Evolutionary conservation across 1,140 invertebrate genomes (phyloP).

Genomic region (Drosophila pseudoobscura): DNA sequence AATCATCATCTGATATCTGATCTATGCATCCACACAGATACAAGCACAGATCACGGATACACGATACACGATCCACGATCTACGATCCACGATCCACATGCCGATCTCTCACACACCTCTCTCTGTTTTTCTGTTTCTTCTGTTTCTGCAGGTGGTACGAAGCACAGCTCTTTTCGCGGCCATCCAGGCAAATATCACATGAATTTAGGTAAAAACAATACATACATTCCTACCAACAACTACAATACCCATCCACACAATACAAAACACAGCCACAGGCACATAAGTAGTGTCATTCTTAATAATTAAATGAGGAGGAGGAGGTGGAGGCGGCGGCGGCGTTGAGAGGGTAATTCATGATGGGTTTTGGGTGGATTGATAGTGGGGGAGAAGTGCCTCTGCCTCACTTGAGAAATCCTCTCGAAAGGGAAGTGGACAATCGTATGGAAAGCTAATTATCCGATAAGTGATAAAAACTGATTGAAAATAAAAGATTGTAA

Average conservation of each 20-base stretch:
- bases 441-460: too few relatives aligned
- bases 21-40: neutral
- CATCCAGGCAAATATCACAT: constrained; percentile 83
- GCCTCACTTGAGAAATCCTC: too few relatives aligned
- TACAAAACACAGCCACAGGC: constrained; percentile 8
- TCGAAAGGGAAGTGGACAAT: too few relatives aligned
- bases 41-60: constrained; percentile 6
- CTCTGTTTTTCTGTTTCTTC: constrained; percentile 48
- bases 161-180: constrained; percentile 81
- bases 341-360: neutral
- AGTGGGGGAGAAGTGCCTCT: too few relatives aligned
- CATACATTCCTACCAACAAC: neutral
- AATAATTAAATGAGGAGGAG: constrained; percentile 46
- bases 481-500: too few relatives aligned
- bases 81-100: constrained; percentile 12
- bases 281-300: constrained; percentile 63
- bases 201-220: constrained; percentile 76
- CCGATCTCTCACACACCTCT: constrained; percentile 54
- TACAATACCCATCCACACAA: constrained; percentile 43
- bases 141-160: constrained; percentile 74
- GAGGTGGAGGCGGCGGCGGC: too few relatives aligned
- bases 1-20: constrained; percentile 32
- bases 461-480: too few relatives aligned
- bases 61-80: constrained; percentile 7
- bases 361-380: neutral